Percentiles rank a stretch among this genome's conserved stretches.
Conservation (phyloP, 2,113 vertebrate genomes). For the Centropus unirufus region DNA sequence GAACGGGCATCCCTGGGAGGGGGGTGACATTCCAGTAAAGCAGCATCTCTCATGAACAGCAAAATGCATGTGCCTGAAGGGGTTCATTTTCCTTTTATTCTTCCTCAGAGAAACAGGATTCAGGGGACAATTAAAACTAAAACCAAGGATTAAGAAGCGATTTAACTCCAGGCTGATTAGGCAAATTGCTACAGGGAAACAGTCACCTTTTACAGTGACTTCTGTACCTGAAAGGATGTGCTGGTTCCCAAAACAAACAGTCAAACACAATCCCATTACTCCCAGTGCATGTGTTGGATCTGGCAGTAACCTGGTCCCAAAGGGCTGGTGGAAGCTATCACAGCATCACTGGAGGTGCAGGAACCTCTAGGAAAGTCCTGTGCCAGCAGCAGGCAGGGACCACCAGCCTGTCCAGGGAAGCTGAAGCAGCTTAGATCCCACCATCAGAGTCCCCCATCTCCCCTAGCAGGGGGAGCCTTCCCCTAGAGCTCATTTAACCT, state of each 20-base stretch:
- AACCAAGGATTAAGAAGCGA: neutral
- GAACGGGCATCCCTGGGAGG: no score
- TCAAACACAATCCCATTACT: fast-evolving
- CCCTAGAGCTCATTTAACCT: neutral
- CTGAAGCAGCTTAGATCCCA: neutral
- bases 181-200: neutral
- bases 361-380: neutral
- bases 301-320: neutral
- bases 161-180: neutral
- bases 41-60: neutral
- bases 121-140: fast-evolving
- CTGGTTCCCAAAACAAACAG: neutral
- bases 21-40: fast-evolving
- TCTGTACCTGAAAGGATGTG: fast-evolving
- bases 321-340: no score
- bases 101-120: neutral
- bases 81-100: neutral
- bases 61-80: fast-evolving
- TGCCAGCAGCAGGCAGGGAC: fast-evolving
- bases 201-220: neutral
- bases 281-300: fast-evolving
- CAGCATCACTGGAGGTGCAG: neutral
- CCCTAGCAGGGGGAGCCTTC: neutral
- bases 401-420: fast-evolving
- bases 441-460: neutral